Conservation (phyloP, 2,888 invertebrate genomes). For the Diarsia rubi region DNA sequence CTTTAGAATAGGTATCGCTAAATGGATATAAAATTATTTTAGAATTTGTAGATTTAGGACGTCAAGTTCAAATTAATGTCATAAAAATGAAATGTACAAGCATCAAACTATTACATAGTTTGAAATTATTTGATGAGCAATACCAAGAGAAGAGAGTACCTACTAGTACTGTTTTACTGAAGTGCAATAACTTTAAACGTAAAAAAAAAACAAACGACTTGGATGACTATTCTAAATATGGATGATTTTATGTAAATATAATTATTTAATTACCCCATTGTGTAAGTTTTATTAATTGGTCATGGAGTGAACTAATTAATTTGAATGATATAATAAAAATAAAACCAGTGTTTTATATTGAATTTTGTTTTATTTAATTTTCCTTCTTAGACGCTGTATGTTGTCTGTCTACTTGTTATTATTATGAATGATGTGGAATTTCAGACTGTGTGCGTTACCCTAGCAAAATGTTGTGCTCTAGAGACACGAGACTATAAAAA, state of each 20-base stretch:
- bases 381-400: background rate
- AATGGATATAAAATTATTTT: slow-evolving; percentile 63
- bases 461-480: no score
- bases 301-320: slow-evolving; percentile 85
- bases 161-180: slow-evolving; percentile 76
- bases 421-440: no score
- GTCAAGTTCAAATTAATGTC: slow-evolving; percentile 79
- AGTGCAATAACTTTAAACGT: slow-evolving; percentile 74
- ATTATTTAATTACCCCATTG: slow-evolving; percentile 81
- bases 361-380: slow-evolving; percentile 35
- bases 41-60: slow-evolving; percentile 73
- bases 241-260: slow-evolving; percentile 76
- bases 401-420: background rate
- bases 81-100: slow-evolving; percentile 75
- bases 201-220: slow-evolving; percentile 67
- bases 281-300: slow-evolving; percentile 83
- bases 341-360: slow-evolving; percentile 69
- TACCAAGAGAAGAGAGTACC: slow-evolving; percentile 80
- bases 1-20: slow-evolving; percentile 33
- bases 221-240: slow-evolving; percentile 75
- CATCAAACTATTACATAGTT: slow-evolving; percentile 72
- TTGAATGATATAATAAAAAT: slow-evolving; percentile 69
- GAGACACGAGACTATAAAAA: no score
- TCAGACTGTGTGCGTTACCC: no score
- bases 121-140: slow-evolving; percentile 80